Evolutionary conservation across 2,888 invertebrate species (phyloP).

Genomic region (Hymenopus coronatus): DNA sequence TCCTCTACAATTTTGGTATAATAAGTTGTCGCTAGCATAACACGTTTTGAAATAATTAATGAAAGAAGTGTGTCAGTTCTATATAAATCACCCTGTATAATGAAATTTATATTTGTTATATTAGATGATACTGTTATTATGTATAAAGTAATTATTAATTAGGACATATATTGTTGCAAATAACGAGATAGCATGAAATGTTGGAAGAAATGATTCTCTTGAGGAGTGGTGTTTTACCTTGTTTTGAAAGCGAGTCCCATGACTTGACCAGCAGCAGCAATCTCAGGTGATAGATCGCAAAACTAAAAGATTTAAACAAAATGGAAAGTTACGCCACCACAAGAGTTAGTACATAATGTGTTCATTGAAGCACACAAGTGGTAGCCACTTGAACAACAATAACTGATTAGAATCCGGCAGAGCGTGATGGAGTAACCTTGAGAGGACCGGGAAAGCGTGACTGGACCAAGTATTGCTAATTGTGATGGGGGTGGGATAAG

Average conservation of each 20-base stretch:
- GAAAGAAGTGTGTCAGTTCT: too few relatives aligned
- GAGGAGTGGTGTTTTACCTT: not conserved
- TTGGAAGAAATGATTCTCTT: not conserved
- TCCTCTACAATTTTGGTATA: too few relatives aligned
- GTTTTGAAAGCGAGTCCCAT: not conserved
- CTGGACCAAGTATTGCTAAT: not conserved
- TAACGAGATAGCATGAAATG: too few relatives aligned
- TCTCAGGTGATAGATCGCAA: too few relatives aligned
- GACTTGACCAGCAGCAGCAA: not conserved
- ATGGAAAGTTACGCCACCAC: not conserved
- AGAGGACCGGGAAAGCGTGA: not conserved
- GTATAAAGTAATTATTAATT: too few relatives aligned
- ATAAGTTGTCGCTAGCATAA: too few relatives aligned
- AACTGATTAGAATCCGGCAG: conserved; percentile 18
- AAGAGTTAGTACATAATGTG: not conserved
- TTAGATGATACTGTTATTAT: too few relatives aligned
- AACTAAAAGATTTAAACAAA: not conserved
- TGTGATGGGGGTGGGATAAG: conserved; percentile 1
- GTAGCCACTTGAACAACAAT: not conserved
- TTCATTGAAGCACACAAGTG: not conserved
- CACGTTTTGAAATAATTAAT: too few relatives aligned
- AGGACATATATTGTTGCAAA: too few relatives aligned
- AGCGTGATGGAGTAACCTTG: conserved; percentile 17
- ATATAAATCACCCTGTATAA: too few relatives aligned
- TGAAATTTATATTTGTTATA: too few relatives aligned